Evolutionary conservation across 64 coral and sea anemone species (phyloP).

Genomic region (Pachyseris speciosa): DNA sequence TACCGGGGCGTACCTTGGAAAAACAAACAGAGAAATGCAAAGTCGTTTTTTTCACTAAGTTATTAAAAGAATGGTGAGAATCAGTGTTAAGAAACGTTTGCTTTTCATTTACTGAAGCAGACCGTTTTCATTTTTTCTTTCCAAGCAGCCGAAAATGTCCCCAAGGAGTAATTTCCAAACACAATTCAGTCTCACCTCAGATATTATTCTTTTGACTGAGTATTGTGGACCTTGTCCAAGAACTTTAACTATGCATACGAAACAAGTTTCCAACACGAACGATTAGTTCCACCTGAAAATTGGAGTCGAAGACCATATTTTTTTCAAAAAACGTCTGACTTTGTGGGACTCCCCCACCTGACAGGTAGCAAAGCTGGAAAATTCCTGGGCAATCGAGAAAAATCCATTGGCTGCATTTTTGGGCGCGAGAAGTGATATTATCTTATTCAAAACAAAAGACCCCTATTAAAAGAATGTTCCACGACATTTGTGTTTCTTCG

Average conservation of each 20-base stretch:
- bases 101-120: background rate
- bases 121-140: background rate
- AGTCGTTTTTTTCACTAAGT: background rate
- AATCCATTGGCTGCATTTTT: background rate
- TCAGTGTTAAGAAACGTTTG: background rate
- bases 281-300: background rate
- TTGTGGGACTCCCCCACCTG: background rate
- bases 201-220: slow-evolving; percentile 30
- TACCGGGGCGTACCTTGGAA: background rate
- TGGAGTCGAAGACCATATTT: background rate
- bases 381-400: background rate
- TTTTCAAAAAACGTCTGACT: too few relatives aligned
- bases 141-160: background rate
- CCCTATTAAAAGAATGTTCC: background rate
- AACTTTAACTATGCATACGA: background rate
- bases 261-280: background rate
- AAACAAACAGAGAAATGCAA: background rate
- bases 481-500: background rate
- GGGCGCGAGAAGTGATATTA: background rate
- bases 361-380: background rate
- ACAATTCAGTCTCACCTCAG: background rate
- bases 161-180: slow-evolving; percentile 35
- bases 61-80: background rate
- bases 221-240: slow-evolving; percentile 19
- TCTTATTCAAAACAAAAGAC: background rate